These are phyloP conservation scores for Labia minor DNA, from an alignment of 2,888 invertebrate genomes.

Conservation along the genomic window DNA sequence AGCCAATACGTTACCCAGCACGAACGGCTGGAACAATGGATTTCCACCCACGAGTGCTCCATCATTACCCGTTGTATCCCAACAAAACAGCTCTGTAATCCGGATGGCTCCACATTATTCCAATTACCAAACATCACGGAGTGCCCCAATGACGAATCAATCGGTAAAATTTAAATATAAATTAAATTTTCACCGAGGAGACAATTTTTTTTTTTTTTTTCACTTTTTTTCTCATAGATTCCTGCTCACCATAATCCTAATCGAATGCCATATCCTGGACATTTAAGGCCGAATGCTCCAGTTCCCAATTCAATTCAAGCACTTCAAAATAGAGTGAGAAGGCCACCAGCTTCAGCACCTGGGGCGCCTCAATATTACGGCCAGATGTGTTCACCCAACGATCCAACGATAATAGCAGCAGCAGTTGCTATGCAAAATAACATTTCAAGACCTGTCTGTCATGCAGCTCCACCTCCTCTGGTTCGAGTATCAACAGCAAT, in stretches of 20 bases:
- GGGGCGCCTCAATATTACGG: not conserved
- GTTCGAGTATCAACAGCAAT: not conserved
- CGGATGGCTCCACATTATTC: conserved; percentile 31
- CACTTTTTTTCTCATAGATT: not conserved
- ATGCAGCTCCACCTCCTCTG: not conserved
- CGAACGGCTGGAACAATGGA: conserved; percentile 28
- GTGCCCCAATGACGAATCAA: not conserved
- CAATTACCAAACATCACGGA: not conserved
- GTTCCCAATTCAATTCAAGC: not conserved
- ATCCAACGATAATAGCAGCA: not conserved
- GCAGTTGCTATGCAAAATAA: not conserved
- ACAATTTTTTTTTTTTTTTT: too few relatives aligned
- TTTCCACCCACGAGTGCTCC: not conserved
- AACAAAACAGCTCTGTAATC: conserved; percentile 34
- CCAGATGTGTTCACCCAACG: not conserved
- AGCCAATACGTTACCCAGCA: conserved; percentile 35
- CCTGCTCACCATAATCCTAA: not conserved
- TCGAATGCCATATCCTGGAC: not conserved
- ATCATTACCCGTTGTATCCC: conserved; percentile 22
- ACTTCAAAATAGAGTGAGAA: not conserved
- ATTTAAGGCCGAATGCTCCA: not conserved
- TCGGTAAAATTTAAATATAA: not conserved
- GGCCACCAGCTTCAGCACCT: not conserved
- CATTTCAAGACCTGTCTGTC: not conserved
- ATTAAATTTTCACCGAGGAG: too few relatives aligned